Evolutionary conservation across 2,797 vertebrate genomes (phyloP).

Genomic region (Propithecus perrieri): DNA sequence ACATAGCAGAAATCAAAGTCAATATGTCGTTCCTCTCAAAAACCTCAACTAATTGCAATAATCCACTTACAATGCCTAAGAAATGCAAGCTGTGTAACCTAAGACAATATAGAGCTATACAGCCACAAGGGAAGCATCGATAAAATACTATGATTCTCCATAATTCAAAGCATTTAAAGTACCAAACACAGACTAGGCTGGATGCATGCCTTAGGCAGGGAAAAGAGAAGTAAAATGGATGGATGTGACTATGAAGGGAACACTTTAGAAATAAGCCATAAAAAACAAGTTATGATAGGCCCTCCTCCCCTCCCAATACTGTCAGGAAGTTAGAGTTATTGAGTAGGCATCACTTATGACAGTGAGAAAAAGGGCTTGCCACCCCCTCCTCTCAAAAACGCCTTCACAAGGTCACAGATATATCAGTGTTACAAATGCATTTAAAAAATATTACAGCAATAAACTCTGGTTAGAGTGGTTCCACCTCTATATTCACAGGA

Average conservation of each 20-base stretch:
- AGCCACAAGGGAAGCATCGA: constrained; percentile 18
- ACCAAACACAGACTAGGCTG: constrained; percentile 16
- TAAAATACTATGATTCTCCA: background rate
- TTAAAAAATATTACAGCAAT: constrained; percentile 57
- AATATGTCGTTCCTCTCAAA: background rate
- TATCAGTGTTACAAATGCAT: background rate
- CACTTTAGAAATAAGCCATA: background rate
- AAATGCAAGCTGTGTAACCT: constrained; percentile 31
- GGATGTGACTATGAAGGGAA: background rate
- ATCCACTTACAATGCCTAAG: background rate
- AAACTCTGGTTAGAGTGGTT: background rate
- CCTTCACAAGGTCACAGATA: constrained; percentile 64
- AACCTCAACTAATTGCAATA: constrained; percentile 43
- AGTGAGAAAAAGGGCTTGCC: constrained; percentile 38
- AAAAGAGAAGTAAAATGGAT: constrained; percentile 52
- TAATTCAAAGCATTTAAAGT: constrained; percentile 42
- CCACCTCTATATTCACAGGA: constrained; percentile 17
- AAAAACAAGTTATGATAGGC: constrained; percentile 40
- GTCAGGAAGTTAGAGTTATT: background rate
- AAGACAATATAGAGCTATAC: background rate
- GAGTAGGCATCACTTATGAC: background rate
- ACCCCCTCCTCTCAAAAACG: background rate
- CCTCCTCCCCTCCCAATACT: background rate
- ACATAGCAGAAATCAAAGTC: background rate
- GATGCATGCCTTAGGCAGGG: constrained; percentile 23